phyloP scores from a whole-genome alignment of 37 sponge, comb jelly and placozoan species.

The Petrosia ficiformis region DNA sequence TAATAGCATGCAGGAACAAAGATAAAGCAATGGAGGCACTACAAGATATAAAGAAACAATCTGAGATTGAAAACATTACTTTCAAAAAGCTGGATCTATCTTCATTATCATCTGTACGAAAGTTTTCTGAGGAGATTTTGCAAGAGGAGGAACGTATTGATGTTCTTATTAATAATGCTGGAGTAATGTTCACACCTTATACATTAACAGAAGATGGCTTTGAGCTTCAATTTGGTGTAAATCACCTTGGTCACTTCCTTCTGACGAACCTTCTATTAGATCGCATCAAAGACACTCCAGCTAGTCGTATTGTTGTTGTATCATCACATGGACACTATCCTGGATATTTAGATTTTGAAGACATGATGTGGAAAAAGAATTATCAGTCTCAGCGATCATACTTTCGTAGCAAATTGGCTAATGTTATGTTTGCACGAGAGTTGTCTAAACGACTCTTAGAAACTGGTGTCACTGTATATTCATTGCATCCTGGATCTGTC shows the following conservation, averaged over 20 bases:
- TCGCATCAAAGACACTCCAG: constrained; percentile 52
- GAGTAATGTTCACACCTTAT: constrained; percentile 47
- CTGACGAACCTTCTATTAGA: not conserved
- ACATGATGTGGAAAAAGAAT: constrained; percentile 40
- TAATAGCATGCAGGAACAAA: not conserved
- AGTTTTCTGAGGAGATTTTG: constrained; percentile 58
- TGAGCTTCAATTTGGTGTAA: not conserved
- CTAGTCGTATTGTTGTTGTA: constrained; percentile 71
- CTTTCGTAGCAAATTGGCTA: constrained; percentile 77
- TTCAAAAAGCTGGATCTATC: constrained; percentile 68
- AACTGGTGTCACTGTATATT: constrained; percentile 73
- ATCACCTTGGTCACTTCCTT: not conserved
- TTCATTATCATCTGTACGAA: constrained; percentile 49
- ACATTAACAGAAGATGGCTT: constrained; percentile 43
- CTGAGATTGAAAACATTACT: constrained; percentile 26
- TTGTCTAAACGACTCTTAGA: constrained; percentile 54
- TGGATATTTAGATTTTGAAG: constrained; percentile 44
- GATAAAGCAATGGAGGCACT: not conserved
- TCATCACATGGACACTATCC: constrained; percentile 50
- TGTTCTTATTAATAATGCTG: constrained; percentile 78
- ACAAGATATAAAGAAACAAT: not conserved
- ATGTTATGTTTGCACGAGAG: constrained; percentile 78
- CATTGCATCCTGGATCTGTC: constrained; percentile 77
- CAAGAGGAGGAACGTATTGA: constrained; percentile 45
- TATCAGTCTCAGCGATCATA: constrained; percentile 53